These are phyloP conservation scores for Melitaea athalia DNA, from an alignment of 2,888 invertebrate genomes.

Conservation along the genomic window DNA sequence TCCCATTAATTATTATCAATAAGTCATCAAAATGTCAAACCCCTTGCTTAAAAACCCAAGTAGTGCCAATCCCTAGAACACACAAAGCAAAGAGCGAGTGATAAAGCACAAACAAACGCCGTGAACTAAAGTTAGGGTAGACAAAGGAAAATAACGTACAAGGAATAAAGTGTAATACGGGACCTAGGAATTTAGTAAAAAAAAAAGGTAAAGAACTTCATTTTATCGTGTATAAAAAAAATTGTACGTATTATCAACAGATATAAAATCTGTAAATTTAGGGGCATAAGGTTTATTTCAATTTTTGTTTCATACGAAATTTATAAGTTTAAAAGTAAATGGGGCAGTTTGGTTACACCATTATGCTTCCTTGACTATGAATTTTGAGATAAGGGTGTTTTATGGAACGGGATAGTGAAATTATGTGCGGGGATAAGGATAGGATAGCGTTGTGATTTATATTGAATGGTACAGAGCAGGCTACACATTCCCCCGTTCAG, in stretches of 20 bases:
- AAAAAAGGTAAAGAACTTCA: neutral
- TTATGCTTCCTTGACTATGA: too few relatives aligned
- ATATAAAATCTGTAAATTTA: too few relatives aligned
- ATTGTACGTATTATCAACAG: too few relatives aligned
- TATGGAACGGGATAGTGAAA: neutral
- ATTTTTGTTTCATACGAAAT: too few relatives aligned
- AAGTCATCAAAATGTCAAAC: neutral
- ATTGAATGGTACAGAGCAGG: neutral
- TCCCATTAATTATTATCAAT: neutral
- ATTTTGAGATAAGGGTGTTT: too few relatives aligned
- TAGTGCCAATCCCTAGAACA: constrained; percentile 21
- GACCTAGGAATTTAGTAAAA: neutral
- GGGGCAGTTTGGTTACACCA: too few relatives aligned
- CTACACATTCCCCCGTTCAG: neutral
- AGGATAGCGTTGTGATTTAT: neutral
- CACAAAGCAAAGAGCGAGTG: constrained; percentile 29
- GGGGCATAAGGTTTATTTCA: too few relatives aligned
- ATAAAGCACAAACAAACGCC: constrained; percentile 27
- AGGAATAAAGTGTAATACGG: neutral
- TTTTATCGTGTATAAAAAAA: neutral
- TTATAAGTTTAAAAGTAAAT: too few relatives aligned
- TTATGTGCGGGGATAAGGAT: neutral
- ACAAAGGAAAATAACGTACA: neutral
- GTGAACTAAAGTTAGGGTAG: neutral
- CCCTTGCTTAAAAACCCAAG: neutral